phyloP scores from a whole-genome alignment of 2,797 vertebrate genomes.

The Chelidonichthys spinosus region DNA sequence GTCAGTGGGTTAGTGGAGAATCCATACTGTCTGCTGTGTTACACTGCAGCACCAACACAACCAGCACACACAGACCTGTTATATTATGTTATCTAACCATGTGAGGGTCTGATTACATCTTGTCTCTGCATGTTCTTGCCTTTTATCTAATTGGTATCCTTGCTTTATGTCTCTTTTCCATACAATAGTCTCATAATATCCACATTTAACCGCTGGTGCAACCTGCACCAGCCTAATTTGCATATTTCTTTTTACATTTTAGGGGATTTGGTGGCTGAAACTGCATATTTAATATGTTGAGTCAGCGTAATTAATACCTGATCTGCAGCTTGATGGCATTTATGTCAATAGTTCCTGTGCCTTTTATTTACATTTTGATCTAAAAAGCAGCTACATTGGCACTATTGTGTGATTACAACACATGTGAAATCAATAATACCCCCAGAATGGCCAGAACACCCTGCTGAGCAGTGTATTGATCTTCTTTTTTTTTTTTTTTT shows the following conservation, averaged over 20 bases:
- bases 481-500: slow-evolving; percentile 6
- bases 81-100: no score
- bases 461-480: slow-evolving; percentile 54
- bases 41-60: neutral
- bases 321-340: neutral
- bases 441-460: slow-evolving; percentile 17
- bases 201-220: no score
- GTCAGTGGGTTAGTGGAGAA: slow-evolving; percentile 74
- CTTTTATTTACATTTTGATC: neutral
- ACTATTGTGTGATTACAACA: slow-evolving; percentile 20
- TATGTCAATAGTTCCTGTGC: neutral
- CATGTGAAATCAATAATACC: slow-evolving; percentile 39
- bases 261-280: no score
- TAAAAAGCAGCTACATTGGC: neutral
- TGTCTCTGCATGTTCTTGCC: neutral
- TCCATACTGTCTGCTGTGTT: slow-evolving; percentile 37
- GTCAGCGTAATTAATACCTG: no score
- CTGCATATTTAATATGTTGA: no score
- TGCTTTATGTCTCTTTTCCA: neutral
- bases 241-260: no score
- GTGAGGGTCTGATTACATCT: neutral
- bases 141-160: neutral
- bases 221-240: no score
- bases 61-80: neutral
- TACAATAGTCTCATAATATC: no score